A percentile compares a stretch with the other conserved stretches of the same genome.
Evolutionary conservation across 2,888 invertebrate genomes (phyloP).

Genomic region (Drosophila pegasa): DNA sequence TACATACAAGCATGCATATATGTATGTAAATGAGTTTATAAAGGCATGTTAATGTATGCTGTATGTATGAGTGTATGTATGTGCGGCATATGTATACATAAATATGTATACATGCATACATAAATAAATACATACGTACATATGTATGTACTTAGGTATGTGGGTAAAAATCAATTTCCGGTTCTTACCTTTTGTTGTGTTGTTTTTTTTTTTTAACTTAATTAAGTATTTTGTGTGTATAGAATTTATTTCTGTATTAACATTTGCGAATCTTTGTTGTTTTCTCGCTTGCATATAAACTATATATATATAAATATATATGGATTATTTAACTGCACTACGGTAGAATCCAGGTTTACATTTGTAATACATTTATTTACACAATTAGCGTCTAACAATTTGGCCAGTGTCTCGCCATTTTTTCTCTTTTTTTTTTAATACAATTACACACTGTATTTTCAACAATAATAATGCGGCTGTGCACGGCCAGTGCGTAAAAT

Average conservation of each 20-base stretch:
- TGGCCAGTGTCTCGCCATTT: constrained; percentile 3
- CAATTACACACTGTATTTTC: constrained; percentile 1
- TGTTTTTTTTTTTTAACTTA: constrained; percentile 18
- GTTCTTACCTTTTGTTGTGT: constrained; percentile 59
- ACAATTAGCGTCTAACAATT: constrained; percentile 38
- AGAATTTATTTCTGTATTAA: constrained; percentile 53
- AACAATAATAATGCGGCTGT: constrained; percentile 15
- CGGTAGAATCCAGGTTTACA: constrained; percentile 53
- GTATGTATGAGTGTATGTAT: neutral
- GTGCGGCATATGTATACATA: neutral
- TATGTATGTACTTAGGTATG: constrained; percentile 24
- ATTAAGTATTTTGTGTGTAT: constrained; percentile 16
- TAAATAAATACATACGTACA: neutral
- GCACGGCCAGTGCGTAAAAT: constrained; percentile 35
- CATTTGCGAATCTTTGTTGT: constrained; percentile 39
- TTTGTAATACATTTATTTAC: constrained; percentile 54
- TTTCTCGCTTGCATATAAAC: constrained; percentile 40
- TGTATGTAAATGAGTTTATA: neutral
- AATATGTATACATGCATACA: constrained; percentile 6
- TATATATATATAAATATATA: no score
- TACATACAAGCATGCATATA: neutral
- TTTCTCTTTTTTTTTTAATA: no score
- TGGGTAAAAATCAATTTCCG: constrained; percentile 64
- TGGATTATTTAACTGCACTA: constrained; percentile 60
- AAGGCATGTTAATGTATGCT: constrained; percentile 2